Evolutionary conservation across 2,888 invertebrate species (phyloP), one percentile per base, ranked within the genome.

Genomic region (Phyllotreta cruciferae): DNA sequence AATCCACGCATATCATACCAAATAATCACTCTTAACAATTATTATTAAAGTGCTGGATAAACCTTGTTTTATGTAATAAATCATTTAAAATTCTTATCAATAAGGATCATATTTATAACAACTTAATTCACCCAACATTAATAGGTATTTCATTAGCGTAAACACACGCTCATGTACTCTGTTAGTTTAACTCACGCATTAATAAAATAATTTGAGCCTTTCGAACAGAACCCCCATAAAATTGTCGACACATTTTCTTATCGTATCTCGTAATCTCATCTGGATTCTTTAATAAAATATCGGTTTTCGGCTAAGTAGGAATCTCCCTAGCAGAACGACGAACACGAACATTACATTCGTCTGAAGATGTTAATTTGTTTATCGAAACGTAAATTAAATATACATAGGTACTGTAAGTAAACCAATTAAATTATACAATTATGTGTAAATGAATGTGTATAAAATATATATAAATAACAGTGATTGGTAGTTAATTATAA

Each of bases 261-360:
- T 74, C 73, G 66, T 67, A 73, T 73, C 74, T 66, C 13, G 50
- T 57, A 69, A 74, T 74, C 74, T 73, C 62, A 73, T 73, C 73
- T 63, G 70, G 61, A 71, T 71, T 72, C 71, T 72, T 74, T 72
- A 64, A 72, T 71, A 70, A 69, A 68, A 61, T 66, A 66, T 67
- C 65, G 67, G 69, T 67, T 69, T 68, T 66, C 57, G 57, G 56
- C 56, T 64, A 66, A 68, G 66, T 67, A 71, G 68, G 24, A 24
- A 24, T 24, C 24, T 66, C 69, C 68, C 64, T 64, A 63, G 56
- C 10, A 14, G 52, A 63, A 53, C 57, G 24, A 24, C 24, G 24
- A 24, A 24, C 24, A 50, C 37, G 41, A 53, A 14, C 61, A 65
- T 54, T 24, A 24, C 4, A 24, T 24, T 24, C 4, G 60, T 42